phyloP scores from a whole-genome alignment of 2,888 invertebrate species.

The Oscheius sp. region DNA sequence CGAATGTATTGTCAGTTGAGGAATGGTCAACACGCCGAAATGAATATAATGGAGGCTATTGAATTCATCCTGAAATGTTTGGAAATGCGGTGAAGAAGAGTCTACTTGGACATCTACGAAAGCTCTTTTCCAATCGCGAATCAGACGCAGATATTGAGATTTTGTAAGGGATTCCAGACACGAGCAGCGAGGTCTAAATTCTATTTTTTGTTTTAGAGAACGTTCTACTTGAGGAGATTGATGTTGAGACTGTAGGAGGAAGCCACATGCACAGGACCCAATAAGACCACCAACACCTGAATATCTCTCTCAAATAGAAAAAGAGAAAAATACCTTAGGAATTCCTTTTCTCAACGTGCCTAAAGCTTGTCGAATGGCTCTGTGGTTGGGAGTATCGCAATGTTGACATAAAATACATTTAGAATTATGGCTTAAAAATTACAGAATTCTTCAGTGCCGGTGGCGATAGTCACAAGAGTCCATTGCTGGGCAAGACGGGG shows the following conservation, averaged over 20 bases:
- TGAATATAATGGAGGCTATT: conserved; percentile 52
- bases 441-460: conserved; percentile 67
- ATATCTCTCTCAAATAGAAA: neutral
- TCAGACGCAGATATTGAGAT: conserved; percentile 48
- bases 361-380: conserved; percentile 53
- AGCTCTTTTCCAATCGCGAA: conserved; percentile 55
- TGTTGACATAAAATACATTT: too few relatives aligned
- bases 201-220: neutral
- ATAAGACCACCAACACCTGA: conserved; percentile 54
- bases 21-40: conserved; percentile 63
- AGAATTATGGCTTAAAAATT: too few relatives aligned
- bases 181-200: conserved; percentile 54
- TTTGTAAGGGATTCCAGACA: conserved; percentile 60
- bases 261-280: conserved; percentile 68
- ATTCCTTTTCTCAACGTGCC: conserved; percentile 54
- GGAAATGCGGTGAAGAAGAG: neutral
- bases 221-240: conserved; percentile 58
- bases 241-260: conserved; percentile 59
- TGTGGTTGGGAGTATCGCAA: conserved; percentile 58
- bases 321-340: conserved; percentile 38
- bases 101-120: conserved; percentile 52
- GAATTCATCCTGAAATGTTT: conserved; percentile 55
- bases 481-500: conserved; percentile 49
- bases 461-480: conserved; percentile 60
- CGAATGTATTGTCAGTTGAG: conserved; percentile 62